Conservation (phyloP, 2,113 vertebrate species). For the Rhinichthys klamathensis region DNA sequence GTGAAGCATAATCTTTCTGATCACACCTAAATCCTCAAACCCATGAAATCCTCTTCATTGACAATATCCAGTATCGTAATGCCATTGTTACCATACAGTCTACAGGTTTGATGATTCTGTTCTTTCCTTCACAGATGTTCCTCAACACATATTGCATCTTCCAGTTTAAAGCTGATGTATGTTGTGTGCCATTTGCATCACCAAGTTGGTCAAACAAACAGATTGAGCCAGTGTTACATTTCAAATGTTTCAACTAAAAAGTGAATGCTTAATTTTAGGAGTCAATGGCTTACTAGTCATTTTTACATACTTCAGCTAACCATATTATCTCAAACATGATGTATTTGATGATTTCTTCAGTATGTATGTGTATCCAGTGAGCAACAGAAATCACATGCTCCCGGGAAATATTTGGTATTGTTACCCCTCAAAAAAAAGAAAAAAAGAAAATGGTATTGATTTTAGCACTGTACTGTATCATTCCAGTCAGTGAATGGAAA, state of each 20-base stretch:
- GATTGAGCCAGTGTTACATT: background rate
- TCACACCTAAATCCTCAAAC: conserved; percentile 3
- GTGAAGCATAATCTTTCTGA: background rate
- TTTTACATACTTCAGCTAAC: background rate
- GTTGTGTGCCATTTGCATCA: background rate
- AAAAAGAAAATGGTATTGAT: background rate
- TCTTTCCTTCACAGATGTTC: background rate
- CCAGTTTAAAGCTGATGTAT: background rate
- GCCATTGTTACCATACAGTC: background rate
- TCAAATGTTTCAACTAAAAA: background rate
- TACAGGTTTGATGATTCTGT: background rate
- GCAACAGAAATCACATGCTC: background rate
- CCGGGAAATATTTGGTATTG: background rate
- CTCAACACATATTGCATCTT: background rate
- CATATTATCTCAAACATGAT: background rate
- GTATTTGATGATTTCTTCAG: background rate
- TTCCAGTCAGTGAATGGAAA: conserved; percentile 24
- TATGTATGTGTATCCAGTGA: background rate
- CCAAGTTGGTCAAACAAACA: background rate
- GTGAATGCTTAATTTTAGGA: background rate
- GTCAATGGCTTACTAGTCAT: background rate
- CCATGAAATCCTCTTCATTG: background rate
- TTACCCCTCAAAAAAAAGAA: background rate
- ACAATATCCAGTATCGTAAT: background rate
- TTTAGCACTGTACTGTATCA: conserved; percentile 7